Evolutionary conservation across 2,888 invertebrate genomes (phyloP).

Genomic region (Troides aeacus): DNA sequence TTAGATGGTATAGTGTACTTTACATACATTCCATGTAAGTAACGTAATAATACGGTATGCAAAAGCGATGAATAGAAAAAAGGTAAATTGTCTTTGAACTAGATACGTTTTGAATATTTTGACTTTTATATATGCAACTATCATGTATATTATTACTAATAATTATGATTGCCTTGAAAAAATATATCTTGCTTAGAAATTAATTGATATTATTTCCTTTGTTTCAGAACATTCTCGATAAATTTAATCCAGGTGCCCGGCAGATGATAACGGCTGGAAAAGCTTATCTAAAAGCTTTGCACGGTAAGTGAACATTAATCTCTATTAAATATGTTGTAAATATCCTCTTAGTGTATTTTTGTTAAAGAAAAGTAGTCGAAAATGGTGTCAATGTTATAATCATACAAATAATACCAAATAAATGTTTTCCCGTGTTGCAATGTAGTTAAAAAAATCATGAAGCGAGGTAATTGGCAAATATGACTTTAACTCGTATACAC

Average conservation of each 20-base stretch:
- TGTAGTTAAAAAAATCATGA: too few species aligned
- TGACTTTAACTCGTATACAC: too few species aligned
- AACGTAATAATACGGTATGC: not conserved
- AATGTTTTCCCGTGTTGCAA: too few species aligned
- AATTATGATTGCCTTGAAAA: not conserved
- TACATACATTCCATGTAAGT: not conserved
- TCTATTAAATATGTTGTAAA: too few species aligned
- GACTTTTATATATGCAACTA: too few species aligned
- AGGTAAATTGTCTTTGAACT: not conserved
- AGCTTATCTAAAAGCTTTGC: slow-evolving; percentile 95
- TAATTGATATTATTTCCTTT: slow-evolving; percentile 43
- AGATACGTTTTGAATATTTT: too few species aligned
- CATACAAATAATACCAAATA: too few species aligned
- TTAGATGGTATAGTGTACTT: slow-evolving; percentile 4
- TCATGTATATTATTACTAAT: not conserved
- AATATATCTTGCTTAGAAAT: not conserved
- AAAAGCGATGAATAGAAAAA: not conserved
- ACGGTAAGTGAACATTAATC: slow-evolving; percentile 84
- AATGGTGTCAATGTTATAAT: too few species aligned
- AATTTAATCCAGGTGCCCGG: slow-evolving; percentile 96
- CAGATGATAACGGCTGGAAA: slow-evolving; percentile 97
- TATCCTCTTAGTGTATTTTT: too few species aligned
- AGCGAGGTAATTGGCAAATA: too few species aligned
- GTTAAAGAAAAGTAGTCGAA: too few species aligned
- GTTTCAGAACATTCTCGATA: slow-evolving; percentile 96